Evolutionary conservation across 2,113 vertebrate genomes (phyloP).

Genomic region (Puntigrus tetrazona): DNA sequence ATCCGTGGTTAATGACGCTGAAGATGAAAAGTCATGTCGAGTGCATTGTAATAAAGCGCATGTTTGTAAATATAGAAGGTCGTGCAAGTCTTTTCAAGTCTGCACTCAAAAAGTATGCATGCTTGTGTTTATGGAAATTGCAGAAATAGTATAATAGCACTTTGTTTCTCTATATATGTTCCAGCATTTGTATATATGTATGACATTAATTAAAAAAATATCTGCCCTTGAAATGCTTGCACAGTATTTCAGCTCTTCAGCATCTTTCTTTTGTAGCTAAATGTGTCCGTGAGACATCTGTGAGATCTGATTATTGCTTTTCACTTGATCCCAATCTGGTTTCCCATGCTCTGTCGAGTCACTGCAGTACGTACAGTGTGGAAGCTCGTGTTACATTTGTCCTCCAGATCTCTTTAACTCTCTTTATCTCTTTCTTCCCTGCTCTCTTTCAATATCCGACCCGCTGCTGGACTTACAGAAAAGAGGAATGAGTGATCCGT

Average conservation of each 20-base stretch:
- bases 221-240: background rate
- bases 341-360: conserved; percentile 6
- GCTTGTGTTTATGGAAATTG: no score
- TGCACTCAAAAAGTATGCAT: no score
- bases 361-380: background rate
- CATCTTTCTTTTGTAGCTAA: background rate
- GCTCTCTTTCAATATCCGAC: conserved; percentile 4
- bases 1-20: no score
- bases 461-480: background rate
- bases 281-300: background rate
- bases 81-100: no score
- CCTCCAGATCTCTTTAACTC: background rate
- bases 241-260: background rate
- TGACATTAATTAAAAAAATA: background rate
- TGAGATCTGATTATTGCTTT: conserved; percentile 5
- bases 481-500: background rate
- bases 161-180: background rate
- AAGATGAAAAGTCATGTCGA: no score
- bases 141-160: no score
- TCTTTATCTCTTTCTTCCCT: background rate
- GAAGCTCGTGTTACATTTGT: conserved; percentile 18
- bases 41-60: no score
- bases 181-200: background rate
- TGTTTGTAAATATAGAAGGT: no score
- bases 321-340: background rate